Percentiles rank a stretch among this genome's conserved stretches.
phyloP scores from a whole-genome alignment of 2,888 invertebrate genomes.

The Caenorhabditis sp. region DNA sequence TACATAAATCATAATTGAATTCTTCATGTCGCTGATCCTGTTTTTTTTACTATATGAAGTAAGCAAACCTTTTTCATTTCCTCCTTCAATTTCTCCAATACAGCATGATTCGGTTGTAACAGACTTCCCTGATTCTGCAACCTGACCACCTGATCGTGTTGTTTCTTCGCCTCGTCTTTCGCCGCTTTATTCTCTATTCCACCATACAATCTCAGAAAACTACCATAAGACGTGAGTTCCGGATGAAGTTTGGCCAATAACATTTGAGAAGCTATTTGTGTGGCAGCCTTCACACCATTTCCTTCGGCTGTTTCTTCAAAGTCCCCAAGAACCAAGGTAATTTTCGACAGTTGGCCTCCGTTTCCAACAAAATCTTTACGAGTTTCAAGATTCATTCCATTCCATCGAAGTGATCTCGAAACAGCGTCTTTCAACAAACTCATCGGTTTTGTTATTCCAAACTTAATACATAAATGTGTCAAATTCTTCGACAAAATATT shows the following conservation, averaged over 20 bases:
- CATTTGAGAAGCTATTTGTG: slow-evolving; percentile 92
- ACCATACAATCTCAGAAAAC: slow-evolving; percentile 86
- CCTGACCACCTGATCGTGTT: slow-evolving; percentile 44
- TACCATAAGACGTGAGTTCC: slow-evolving; percentile 88
- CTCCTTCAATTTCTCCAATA: slow-evolving; percentile 82
- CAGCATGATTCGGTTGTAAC: slow-evolving; percentile 83
- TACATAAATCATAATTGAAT: too few species aligned
- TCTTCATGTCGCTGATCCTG: not conserved
- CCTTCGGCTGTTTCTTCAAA: slow-evolving; percentile 80
- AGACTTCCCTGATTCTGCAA: slow-evolving; percentile 36
- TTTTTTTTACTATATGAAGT: too few species aligned
- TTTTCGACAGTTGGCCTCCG: slow-evolving; percentile 19
- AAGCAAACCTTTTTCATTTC: slow-evolving; percentile 81
- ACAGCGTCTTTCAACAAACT: slow-evolving; percentile 25
- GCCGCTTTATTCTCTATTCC: slow-evolving; percentile 79
- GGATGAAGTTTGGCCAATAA: slow-evolving; percentile 92
- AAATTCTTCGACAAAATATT: slow-evolving; percentile 71
- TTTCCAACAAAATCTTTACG: slow-evolving; percentile 22
- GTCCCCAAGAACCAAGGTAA: slow-evolving; percentile 74
- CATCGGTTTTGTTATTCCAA: slow-evolving; percentile 24
- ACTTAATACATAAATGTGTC: slow-evolving; percentile 17
- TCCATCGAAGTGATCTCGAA: slow-evolving; percentile 29
- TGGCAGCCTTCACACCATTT: slow-evolving; percentile 92
- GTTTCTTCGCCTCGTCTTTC: slow-evolving; percentile 27
- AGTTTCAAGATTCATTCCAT: slow-evolving; percentile 18